These are phyloP conservation scores for Neomonachus schauinslandi DNA, from an alignment of 2,113 vertebrate species.

Conservation along the genomic window DNA sequence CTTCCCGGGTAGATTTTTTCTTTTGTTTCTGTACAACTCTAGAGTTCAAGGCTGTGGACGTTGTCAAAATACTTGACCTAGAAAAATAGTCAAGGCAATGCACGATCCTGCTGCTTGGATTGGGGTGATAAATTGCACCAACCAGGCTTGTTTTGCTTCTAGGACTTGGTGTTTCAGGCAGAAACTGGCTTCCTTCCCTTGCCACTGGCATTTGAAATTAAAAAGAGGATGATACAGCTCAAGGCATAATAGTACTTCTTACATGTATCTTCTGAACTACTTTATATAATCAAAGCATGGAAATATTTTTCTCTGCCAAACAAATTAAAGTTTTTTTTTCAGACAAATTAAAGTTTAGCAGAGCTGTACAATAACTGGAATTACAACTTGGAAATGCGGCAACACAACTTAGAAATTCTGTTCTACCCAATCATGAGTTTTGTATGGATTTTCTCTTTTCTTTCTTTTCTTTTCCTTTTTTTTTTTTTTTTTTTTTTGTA, in stretches of 20 bases:
- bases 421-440: not conserved
- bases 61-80: conserved; percentile 67
- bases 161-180: conserved; percentile 1
- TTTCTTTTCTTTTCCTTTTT: not conserved
- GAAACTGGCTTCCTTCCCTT: conserved; percentile 49
- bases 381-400: conserved; percentile 50
- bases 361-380: conserved; percentile 8
- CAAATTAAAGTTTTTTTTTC: conserved; percentile 57
- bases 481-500: not conserved
- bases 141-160: conserved; percentile 25
- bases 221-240: conserved; percentile 50
- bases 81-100: conserved; percentile 56
- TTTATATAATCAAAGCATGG: conserved; percentile 57
- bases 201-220: conserved; percentile 51
- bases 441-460: not conserved
- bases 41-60: conserved; percentile 24
- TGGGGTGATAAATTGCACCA: conserved; percentile 67
- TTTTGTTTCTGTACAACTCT: not conserved
- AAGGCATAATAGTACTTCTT: conserved; percentile 58
- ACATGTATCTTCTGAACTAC: conserved; percentile 52
- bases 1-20: not conserved
- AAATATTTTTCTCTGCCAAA: conserved; percentile 57
- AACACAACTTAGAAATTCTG: conserved; percentile 20
- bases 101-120: conserved; percentile 38
- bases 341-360: conserved; percentile 67